A percentile compares a stretch with the other conserved stretches of the same genome.
Evolutionary conservation across 2,797 vertebrate species (phyloP).

Genomic region (Ammospiza maritima): DNA sequence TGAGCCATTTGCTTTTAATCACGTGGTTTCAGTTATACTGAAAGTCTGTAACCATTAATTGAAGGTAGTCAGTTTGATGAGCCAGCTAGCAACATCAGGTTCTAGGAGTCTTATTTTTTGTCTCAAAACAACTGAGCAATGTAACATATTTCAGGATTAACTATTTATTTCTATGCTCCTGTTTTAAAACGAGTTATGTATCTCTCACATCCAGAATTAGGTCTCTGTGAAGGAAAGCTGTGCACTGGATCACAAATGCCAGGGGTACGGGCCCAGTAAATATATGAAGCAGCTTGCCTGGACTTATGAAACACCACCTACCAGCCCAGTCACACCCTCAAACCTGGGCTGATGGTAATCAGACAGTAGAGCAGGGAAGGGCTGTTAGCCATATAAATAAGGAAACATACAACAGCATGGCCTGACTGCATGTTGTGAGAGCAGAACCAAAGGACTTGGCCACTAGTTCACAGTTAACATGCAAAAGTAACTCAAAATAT

Average conservation of each 20-base stretch:
- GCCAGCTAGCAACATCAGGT: not conserved
- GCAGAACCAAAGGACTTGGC: not conserved
- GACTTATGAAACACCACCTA: not conserved
- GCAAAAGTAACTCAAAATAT: not conserved
- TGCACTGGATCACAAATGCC: not conserved
- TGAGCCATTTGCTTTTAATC: slow-evolving; percentile 56
- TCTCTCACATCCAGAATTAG: not conserved
- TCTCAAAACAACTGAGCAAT: not conserved
- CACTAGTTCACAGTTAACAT: not conserved
- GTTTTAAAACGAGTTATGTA: not conserved
- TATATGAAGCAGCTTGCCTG: not conserved
- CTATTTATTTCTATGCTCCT: not conserved
- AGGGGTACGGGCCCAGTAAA: not conserved
- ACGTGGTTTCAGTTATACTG: not conserved
- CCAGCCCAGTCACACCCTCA: not conserved
- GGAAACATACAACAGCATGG: not conserved
- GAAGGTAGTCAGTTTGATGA: slow-evolving; percentile 15
- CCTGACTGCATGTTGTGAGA: not conserved
- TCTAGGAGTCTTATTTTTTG: not conserved
- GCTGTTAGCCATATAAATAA: not conserved
- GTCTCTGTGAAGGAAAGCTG: not conserved
- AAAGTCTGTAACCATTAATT: not conserved
- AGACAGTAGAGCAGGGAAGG: not conserved
- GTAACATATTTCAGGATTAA: not conserved
- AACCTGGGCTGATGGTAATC: not conserved